phyloP scores from a whole-genome alignment of 2,888 invertebrate genomes.

The Chrysolina oricalcia region DNA sequence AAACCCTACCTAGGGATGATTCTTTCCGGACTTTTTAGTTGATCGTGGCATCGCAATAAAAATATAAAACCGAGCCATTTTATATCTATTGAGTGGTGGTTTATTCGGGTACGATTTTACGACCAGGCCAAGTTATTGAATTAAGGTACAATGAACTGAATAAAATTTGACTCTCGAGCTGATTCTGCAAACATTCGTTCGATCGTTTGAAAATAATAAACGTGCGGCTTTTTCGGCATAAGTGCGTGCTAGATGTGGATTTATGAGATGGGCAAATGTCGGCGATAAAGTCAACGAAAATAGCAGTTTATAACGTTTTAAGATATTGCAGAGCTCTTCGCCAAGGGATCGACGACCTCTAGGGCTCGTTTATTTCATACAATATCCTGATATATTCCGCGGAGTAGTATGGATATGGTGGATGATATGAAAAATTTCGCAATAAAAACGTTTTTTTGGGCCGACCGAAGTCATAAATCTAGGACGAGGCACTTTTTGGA shows the following conservation, averaged over 20 bases:
- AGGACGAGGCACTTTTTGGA: conserved; percentile 16
- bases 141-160: conserved; percentile 26
- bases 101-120: conserved; percentile 3
- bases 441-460: conserved; percentile 32
- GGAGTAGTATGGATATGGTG: conserved; percentile 32
- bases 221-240: conserved; percentile 31
- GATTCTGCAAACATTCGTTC: conserved; percentile 31
- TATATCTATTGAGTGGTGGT: conserved; percentile 12
- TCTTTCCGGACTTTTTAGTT: not conserved
- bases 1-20: not conserved
- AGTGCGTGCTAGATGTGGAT: conserved; percentile 37
- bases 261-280: conserved; percentile 40
- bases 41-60: not conserved
- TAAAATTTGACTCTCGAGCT: conserved; percentile 23
- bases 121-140: conserved; percentile 25
- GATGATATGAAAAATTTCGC: conserved; percentile 44
- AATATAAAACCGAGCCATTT: conserved; percentile 4
- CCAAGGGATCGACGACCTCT: conserved; percentile 49
- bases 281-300: conserved; percentile 35
- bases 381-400: conserved; percentile 40
- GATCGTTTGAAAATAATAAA: conserved; percentile 40
- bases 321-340: conserved; percentile 40
- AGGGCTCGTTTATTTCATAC: conserved; percentile 47
- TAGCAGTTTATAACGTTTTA: conserved; percentile 33
- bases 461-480: conserved; percentile 22